Evolutionary conservation across 2,113 vertebrate genomes (phyloP), one percentile per base, ranked within the genome.

Genomic region (Hippocampus guttulatus): DNA sequence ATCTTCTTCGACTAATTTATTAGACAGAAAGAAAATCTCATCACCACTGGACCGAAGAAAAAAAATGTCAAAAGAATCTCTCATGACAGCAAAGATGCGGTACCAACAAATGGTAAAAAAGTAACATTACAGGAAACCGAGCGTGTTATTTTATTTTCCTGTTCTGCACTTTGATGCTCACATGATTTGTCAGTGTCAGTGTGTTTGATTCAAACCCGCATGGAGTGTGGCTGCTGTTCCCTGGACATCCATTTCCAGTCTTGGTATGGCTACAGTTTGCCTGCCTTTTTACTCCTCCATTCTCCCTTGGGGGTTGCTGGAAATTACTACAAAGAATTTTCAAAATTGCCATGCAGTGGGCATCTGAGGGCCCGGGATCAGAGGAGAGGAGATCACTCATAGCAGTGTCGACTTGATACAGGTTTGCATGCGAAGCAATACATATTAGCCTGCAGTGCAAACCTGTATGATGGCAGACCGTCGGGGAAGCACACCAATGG

Each of bases 381-480:
- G 83, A 87, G 79, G 75, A 85, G 79, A 83, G 80, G 33, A 85
- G 87, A 90, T 91, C 88, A 88, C 81, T 83, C 81, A 79, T 82
- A 70, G 80, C 83, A 84, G 87, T 84, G 82, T 83, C 79, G 67
- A 83, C 76, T 84, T 87, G 88, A 86, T 87, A 51, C 80, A 21
- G 82, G 71, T 77, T 83, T 69, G 78, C 81, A 83, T 70, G 70
- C 73, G 61, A 78, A 83, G 87, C 85, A 70, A 86, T 79, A 77
- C 87, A 88, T 81, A 88, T 90, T 87, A 88, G 87, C 84, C 87
- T 75, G 82, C 83, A 71, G 86, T 70, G 80, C 85, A 89, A 88
- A 90, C 88, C 87, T 86, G 88, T 76, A 69, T 47, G 73, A 80
- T 80, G 71, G 84, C 83, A 82, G 82, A 83, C 84, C 75, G 67